Conservation (phyloP, 2,113 vertebrate genomes). For the Lontra canadensis region DNA sequence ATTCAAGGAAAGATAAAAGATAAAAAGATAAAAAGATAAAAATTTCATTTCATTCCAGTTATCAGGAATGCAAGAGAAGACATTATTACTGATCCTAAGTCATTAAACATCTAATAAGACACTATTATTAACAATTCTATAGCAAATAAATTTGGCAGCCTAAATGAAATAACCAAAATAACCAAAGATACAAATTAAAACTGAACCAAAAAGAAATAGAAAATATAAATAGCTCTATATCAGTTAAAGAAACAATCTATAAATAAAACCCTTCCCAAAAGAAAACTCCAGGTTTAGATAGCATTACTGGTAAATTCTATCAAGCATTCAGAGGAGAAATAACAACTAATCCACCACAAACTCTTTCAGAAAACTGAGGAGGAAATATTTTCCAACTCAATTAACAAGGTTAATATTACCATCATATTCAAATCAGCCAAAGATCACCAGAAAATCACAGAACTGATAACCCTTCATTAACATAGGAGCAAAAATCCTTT, state of each 20-base stretch:
- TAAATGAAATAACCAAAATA: constrained; percentile 33
- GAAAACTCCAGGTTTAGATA: background rate
- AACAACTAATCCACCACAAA: background rate
- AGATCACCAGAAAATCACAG: background rate
- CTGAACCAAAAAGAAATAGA: background rate
- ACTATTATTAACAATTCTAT: background rate
- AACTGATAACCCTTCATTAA: constrained; percentile 9
- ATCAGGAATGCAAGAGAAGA: background rate
- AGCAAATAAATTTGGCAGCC: background rate
- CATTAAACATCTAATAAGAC: background rate
- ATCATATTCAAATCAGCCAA: constrained; percentile 15
- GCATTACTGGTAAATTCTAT: constrained; percentile 38
- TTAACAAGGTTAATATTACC: constrained; percentile 10
- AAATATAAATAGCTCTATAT: background rate
- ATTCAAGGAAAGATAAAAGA: constrained; percentile 6
- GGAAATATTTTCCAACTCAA: constrained; percentile 13
- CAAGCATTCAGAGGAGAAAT: background rate
- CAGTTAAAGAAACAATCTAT: background rate
- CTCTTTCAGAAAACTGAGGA: constrained; percentile 21
- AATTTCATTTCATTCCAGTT: background rate
- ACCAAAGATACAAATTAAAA: constrained; percentile 38
- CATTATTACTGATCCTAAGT: background rate
- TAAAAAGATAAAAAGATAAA: constrained; percentile 44
- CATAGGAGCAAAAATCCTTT: constrained; percentile 1
- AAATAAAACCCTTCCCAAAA: background rate